These are phyloP conservation scores for Heliconius aoede DNA, from an alignment of 2,888 invertebrate genomes.

Conservation along the genomic window DNA sequence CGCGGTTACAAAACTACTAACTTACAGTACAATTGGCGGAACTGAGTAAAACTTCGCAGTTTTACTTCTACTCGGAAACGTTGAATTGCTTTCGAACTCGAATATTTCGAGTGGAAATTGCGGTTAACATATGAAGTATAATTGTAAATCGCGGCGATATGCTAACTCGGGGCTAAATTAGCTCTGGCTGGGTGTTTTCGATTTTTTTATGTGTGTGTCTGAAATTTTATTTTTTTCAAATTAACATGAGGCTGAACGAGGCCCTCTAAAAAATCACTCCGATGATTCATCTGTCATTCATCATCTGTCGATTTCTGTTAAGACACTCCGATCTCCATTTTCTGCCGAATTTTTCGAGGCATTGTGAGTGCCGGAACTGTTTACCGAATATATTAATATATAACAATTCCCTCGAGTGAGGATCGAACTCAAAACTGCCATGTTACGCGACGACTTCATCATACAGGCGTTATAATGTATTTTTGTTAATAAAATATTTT, in stretches of 20 bases:
- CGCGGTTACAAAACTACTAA: slow-evolving; percentile 28
- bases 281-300: no score
- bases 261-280: no score
- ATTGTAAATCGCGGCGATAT: slow-evolving; percentile 24
- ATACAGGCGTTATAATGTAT: neutral
- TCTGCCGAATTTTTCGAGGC: no score
- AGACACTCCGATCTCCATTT: no score
- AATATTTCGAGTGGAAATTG: slow-evolving; percentile 40
- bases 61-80: slow-evolving; percentile 42
- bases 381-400: no score
- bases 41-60: slow-evolving; percentile 49
- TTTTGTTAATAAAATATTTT: slow-evolving; percentile 22
- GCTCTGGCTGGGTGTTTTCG: neutral
- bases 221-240: no score
- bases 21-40: slow-evolving; percentile 37
- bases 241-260: no score
- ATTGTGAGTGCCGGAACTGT: no score
- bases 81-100: slow-evolving; percentile 38
- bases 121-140: slow-evolving; percentile 36
- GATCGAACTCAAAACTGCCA: no score
- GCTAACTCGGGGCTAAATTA: slow-evolving; percentile 3
- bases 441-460: no score
- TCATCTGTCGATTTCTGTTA: no score
- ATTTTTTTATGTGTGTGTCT: neutral
- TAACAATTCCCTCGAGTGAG: no score